Conservation (phyloP, 2,888 invertebrate species). For the Terebella lapidaria region DNA sequence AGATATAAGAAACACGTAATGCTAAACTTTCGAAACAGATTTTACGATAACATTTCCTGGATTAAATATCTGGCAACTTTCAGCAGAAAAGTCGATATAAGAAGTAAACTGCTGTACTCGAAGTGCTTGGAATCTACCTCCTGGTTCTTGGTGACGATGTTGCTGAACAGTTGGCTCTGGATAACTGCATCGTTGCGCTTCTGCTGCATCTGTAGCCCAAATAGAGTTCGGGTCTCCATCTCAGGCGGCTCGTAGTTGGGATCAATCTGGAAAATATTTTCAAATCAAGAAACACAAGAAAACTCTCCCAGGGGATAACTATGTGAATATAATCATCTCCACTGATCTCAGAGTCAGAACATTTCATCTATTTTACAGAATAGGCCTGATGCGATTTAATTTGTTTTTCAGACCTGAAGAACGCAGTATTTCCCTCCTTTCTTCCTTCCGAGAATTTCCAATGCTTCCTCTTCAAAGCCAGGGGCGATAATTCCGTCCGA, state of each 20-base stretch:
- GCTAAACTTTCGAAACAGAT: too few relatives aligned
- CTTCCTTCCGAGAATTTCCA: conserved; percentile 84
- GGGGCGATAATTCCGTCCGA: conserved; percentile 99
- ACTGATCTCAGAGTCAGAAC: too few relatives aligned
- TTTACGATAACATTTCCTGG: too few relatives aligned
- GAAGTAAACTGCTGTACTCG: background rate
- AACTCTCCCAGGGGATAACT: too few relatives aligned
- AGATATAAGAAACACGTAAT: too few relatives aligned
- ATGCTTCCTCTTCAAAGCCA: conserved; percentile 76
- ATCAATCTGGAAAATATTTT: conserved; percentile 78
- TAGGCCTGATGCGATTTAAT: too few relatives aligned
- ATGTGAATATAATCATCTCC: too few relatives aligned
- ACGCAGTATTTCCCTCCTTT: conserved; percentile 90
- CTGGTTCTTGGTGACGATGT: conserved; percentile 70
- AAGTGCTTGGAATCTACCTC: conserved; percentile 54
- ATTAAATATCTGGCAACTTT: too few relatives aligned
- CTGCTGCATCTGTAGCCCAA: conserved; percentile 80
- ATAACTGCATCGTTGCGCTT: conserved; percentile 84
- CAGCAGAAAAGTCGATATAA: too few relatives aligned
- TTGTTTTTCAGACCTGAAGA: conserved; percentile 58
- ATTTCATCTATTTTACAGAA: too few relatives aligned
- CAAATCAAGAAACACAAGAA: too few relatives aligned
- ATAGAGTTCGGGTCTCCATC: conserved; percentile 77
- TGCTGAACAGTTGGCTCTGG: conserved; percentile 69
- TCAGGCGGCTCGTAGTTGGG: conserved; percentile 74